phyloP scores from a whole-genome alignment of 2,113 vertebrate genomes.

The Phrynosoma blainvillii region DNA sequence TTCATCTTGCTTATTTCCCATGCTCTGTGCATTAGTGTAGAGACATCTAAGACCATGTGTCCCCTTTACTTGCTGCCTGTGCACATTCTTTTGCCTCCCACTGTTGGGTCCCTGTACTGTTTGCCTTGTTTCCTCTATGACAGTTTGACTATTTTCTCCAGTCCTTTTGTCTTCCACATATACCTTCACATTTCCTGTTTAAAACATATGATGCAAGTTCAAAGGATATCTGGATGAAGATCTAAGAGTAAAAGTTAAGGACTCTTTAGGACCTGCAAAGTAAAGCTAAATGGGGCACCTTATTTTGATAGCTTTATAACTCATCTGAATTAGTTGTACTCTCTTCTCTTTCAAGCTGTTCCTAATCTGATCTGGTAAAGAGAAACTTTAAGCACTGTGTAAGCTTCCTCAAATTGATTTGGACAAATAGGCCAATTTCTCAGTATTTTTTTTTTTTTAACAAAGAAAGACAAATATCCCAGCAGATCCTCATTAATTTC shows the following conservation, averaged over 20 bases:
- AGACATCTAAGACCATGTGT: no score
- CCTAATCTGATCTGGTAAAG: not conserved
- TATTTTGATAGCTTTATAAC: not conserved
- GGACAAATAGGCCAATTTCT: not conserved
- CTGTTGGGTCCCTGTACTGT: no score
- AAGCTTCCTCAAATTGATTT: not conserved
- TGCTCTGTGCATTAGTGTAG: no score
- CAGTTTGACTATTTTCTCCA: no score
- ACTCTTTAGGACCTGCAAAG: not conserved
- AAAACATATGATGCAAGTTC: not conserved
- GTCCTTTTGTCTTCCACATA: no score
- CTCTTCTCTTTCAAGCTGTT: not conserved
- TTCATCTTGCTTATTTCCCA: no score
- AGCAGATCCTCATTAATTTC: not conserved
- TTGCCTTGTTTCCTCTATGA: no score
- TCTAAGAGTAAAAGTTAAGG: not conserved
- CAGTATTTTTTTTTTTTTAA: not conserved
- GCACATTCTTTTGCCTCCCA: no score
- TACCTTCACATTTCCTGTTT: not conserved
- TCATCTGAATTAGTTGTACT: not conserved
- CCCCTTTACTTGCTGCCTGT: no score
- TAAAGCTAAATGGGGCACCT: not conserved
- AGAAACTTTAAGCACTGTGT: conserved; percentile 1
- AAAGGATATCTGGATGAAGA: not conserved
- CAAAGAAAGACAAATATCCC: conserved; percentile 7